Evolutionary conservation across 2,797 vertebrate genomes (phyloP), one percentile per base, ranked within the genome.

Genomic region (Lepidocolaptes lacrymiger): DNA sequence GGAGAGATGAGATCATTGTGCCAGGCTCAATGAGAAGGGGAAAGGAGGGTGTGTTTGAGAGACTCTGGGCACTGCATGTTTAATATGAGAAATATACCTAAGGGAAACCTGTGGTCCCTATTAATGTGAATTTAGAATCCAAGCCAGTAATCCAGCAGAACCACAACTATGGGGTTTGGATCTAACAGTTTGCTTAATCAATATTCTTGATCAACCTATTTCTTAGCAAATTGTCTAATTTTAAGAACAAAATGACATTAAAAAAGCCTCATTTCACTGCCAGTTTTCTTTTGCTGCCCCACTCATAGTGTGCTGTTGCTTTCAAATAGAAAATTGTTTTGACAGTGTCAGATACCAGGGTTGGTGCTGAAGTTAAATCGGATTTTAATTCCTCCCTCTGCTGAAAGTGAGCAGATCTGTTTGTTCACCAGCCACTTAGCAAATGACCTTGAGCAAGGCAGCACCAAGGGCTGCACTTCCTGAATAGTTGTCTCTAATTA

Each of bases 391-490:
- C 83, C 80, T 91, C 51, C 3, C 43, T 64, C 46, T 62, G 49
- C 81, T 83, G 85, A 10, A 55, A 92, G 75, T 61, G 80, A 84
- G 66, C 88, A 76, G 73, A 54, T 83, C 77, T 90, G 54, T 95
- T 84, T 90, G 80, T 28, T 78, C 89, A 30, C 39, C 85, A 78
- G 71, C 48, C 51, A 19, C 77, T 90, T 62, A 71, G 77, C 14
- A 7, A 71, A 43, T 69, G 94, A 94, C 93, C 90, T 79, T 86
- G 93, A 84, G 93, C 80, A 66, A 80, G 69, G 30, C 90, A 66
- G 68, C 62, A n/a, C 68, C 46, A 9, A 88, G 76, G 69, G 63
- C 91, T 88, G 2, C 23, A n/a, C 68, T 76, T 81, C 39, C 56
- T 58, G 61, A 64, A 15, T 24, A 20, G 39, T 5, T 1, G 2